Base-by-base conservation (phyloP, 2,888 invertebrate genomes). In the Drosophila cracens region DNA sequence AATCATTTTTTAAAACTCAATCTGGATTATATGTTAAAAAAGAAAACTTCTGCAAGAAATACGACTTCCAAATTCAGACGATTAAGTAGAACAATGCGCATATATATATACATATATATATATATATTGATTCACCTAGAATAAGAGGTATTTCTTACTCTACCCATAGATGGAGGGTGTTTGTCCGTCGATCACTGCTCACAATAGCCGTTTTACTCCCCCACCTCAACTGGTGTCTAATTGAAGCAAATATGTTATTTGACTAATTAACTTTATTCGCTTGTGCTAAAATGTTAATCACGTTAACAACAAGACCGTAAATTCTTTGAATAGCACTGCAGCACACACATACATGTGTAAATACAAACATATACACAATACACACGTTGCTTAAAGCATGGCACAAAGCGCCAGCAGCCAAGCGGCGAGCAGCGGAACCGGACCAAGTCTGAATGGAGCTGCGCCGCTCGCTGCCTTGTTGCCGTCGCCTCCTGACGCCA, bases 301-400 rank as follows among this genome's bases (percentile, higher is more conserved):
- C 61, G 43, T 76, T 78, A 72, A 76, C 81, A 56, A 72, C 81
- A 78, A 71, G 56, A 54, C 56, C 67, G 53, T 76, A 60, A 78
- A 69, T 63, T 61, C 65, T 34, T 13, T 31, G 7, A 31, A 52
- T 79, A 75, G 10, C 38, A 36, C 36, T 65, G 67, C 27, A 54
- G n/a, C 29, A 57, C 29, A 64, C 56, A 60, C 38, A 38, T 38
- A 53, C n/a, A 49, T 48, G 21, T 36, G 8, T 58, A 61, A 62
- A 29, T 21, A 57, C 7, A 53, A 21, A 34, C 38, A 46, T 18
- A 21, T 36, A 31, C 7, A 21, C 1, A 52, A 67, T 52, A 64
- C 25, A 62, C 60, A 62, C 34, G 11, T n/a, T 21, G 21, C 36
- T 78, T 48, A 80, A 16, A 71, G 57, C 40, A 31, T 5, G 8